Percentiles rank a stretch among this genome's conserved stretches.
Conservation (phyloP, 2,888 invertebrate genomes). For the Polydrusus tereticollis region DNA sequence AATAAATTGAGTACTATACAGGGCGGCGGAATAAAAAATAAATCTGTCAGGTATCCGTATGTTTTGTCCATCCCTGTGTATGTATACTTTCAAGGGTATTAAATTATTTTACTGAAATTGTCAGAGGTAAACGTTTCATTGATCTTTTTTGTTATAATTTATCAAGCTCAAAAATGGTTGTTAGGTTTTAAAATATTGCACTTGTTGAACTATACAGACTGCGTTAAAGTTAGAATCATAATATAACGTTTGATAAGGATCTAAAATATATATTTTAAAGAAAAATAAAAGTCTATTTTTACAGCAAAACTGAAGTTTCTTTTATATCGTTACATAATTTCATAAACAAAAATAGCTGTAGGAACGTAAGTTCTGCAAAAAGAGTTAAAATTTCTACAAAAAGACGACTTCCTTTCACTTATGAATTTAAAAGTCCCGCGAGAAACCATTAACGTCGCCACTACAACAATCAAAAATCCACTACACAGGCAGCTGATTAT, state of each 20-base stretch:
- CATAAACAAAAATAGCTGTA: too few relatives aligned
- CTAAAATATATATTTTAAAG: slow-evolving; percentile 12
- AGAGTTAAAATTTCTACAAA: too few relatives aligned
- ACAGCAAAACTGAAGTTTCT: background rate
- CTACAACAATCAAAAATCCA: slow-evolving; percentile 29
- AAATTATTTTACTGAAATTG: background rate
- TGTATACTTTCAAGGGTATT: too few relatives aligned
- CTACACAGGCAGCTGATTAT: slow-evolving; percentile 30
- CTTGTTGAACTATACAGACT: slow-evolving; percentile 11
- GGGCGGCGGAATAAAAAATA: too few relatives aligned
- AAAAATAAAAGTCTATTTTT: slow-evolving; percentile 19
- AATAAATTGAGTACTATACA: too few relatives aligned
- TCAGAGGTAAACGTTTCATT: background rate
- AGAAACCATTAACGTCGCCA: slow-evolving; percentile 19
- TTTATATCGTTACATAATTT: background rate
- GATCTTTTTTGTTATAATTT: background rate
- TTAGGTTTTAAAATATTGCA: slow-evolving; percentile 2
- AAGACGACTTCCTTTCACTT: slow-evolving; percentile 7
- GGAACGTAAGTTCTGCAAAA: too few relatives aligned
- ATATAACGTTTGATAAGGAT: slow-evolving; percentile 3
- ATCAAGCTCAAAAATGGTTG: background rate
- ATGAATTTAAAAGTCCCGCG: slow-evolving; percentile 18
- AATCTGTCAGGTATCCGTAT: too few relatives aligned
- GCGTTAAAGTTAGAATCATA: slow-evolving; percentile 3
- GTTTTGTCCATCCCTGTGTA: too few relatives aligned